Conservation (phyloP, 2,113 vertebrate genomes). For the Bos javanicus region DNA sequence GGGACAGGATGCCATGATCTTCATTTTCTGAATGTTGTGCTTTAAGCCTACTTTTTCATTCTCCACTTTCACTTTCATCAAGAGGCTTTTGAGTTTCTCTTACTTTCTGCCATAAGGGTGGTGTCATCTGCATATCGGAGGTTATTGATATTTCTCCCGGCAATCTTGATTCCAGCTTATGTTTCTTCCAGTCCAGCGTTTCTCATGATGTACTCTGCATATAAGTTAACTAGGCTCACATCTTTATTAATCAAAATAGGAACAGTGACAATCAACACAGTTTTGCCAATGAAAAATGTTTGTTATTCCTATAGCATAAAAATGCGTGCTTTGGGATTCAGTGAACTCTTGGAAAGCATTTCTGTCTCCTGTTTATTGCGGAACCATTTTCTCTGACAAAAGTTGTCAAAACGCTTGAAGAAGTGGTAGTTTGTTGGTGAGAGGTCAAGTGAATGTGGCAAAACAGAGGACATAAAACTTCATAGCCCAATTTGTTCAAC, state of each 20-base stretch:
- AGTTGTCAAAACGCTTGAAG: neutral
- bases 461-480: neutral
- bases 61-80: no score
- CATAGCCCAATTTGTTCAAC: neutral
- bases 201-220: no score
- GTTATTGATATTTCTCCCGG: no score
- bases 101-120: no score
- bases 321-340: neutral
- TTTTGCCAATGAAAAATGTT: neutral
- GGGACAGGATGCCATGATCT: no score
- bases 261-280: neutral
- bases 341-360: neutral
- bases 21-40: no score
- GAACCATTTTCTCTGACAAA: neutral
- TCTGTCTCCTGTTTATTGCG: neutral
- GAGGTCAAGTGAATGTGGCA: neutral
- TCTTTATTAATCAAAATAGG: neutral
- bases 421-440: neutral
- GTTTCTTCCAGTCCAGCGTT: no score
- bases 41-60: no score
- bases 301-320: neutral
- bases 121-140: no score
- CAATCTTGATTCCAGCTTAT: no score
- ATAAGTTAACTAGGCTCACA: neutral
- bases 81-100: no score